phyloP scores from a whole-genome alignment of 1,140 invertebrate species.

The Thaumatotibia leucotreta region DNA sequence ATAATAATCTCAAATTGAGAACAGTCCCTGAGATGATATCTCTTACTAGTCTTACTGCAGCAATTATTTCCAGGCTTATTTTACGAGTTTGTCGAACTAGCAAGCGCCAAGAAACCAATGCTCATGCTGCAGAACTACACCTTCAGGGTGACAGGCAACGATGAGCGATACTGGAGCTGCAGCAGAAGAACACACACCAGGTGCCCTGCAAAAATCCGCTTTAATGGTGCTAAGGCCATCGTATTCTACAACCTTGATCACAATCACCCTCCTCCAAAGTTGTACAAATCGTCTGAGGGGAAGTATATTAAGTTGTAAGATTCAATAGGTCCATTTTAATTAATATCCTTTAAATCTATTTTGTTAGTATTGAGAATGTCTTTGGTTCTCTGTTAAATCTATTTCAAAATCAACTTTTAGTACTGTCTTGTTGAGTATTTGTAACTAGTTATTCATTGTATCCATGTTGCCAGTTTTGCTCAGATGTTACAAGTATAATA shows the following conservation, averaged over 20 bases:
- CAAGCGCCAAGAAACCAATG: not conserved
- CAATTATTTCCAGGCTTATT: not conserved
- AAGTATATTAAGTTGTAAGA: not conserved
- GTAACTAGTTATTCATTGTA: too few species aligned
- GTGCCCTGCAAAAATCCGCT: slow-evolving; percentile 15
- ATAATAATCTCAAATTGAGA: too few species aligned
- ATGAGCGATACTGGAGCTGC: slow-evolving; percentile 8
- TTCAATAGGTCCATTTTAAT: not conserved
- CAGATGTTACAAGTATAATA: too few species aligned
- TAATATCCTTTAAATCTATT: not conserved
- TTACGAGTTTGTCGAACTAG: not conserved
- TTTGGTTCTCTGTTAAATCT: too few species aligned
- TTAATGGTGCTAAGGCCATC: slow-evolving; percentile 15
- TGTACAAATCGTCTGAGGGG: not conserved
- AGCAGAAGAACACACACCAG: not conserved
- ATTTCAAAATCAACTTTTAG: too few species aligned
- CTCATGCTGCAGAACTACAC: not conserved
- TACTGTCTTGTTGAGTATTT: too few species aligned
- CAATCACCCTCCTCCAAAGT: slow-evolving; percentile 23
- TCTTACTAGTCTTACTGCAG: not conserved
- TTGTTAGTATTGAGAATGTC: too few species aligned
- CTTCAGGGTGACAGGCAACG: not conserved
- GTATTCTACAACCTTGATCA: slow-evolving; percentile 18
- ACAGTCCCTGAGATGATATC: too few species aligned
- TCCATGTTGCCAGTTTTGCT: too few species aligned